Evolutionary conservation across 2,113 vertebrate genomes (phyloP), one percentile per base, ranked within the genome.

Genomic region (Silurus asotus): DNA sequence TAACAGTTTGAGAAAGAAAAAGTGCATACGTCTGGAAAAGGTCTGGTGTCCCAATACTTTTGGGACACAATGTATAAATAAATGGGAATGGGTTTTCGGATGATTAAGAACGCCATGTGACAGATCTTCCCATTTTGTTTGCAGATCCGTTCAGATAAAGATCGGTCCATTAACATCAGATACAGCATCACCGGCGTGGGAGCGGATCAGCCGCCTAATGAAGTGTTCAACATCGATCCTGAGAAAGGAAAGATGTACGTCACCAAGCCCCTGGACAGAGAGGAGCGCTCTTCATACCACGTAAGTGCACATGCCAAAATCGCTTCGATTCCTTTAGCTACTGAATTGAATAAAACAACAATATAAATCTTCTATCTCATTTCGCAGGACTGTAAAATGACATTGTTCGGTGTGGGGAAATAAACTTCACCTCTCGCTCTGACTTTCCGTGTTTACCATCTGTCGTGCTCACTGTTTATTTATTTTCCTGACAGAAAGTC

Each of bases 61-160:
- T 37, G 37, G 37, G 37, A 37, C 37, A 37, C 28, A 37, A 2
- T 37, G 37, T 37, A 37, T 37, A 37, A 37, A 37, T 37, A 37
- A 37, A 37, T 37, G 37, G 37, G 37, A 37, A 2, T 37, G 1
- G 37, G 37, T 37, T 37, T 2, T 37, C 37, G 37, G 3, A 37
- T 37, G 37, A 37, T 37, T 51, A 69, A 75, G n/a, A 56, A 28
- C 4, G 3, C 49, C 20, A 49, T 8, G 11, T 56, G 51, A 55
- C 13, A 6, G 78, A 20, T 81, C 20, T 23, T 64, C 45, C 17
- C 2, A 2, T 69, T 13, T 48, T 8, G n/a, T 8, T 86, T 86
- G 80, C 94, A 99, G 98, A 99, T 99, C 89, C 97, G 98, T 13
- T 99, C 98, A 0, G 98, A 99, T 91, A 98, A 99, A 88, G 98